A percentile compares a stretch with the other conserved stretches of the same genome.
These are phyloP conservation scores for Mugil cephalus DNA, from an alignment of 2,113 vertebrate genomes.

Conservation along the genomic window DNA sequence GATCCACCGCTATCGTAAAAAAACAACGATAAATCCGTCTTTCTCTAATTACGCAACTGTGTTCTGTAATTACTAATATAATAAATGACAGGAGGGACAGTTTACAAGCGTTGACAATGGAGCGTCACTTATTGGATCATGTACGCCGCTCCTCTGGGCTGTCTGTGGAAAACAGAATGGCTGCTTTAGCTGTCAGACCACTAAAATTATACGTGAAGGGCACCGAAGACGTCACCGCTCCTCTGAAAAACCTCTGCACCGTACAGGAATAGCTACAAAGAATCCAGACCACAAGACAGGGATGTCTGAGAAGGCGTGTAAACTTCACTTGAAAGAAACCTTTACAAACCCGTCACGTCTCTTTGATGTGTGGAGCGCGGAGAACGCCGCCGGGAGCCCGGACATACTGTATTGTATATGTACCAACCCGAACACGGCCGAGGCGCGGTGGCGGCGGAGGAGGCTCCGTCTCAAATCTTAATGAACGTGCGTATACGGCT, in stretches of 20 bases:
- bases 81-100: background rate
- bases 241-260: constrained; percentile 31
- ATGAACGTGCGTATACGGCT: constrained; percentile 50
- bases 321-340: constrained; percentile 50
- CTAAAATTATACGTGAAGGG: constrained; percentile 51
- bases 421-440: background rate
- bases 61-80: background rate
- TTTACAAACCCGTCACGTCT: background rate
- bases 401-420: background rate
- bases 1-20: too few relatives aligned
- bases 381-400: constrained; percentile 3
- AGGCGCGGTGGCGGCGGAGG: constrained; percentile 13
- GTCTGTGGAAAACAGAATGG: constrained; percentile 47
- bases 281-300: constrained; percentile 43
- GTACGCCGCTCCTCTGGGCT: background rate
- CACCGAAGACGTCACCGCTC: constrained; percentile 43
- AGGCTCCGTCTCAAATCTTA: constrained; percentile 37
- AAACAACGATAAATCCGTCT: too few relatives aligned
- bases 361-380: constrained; percentile 46
- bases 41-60: background rate
- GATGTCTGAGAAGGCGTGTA: constrained; percentile 32
- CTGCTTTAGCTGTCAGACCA: constrained; percentile 33
- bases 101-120: background rate
- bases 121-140: constrained; percentile 1
- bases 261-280: constrained; percentile 55